phyloP scores from a whole-genome alignment of 2,888 invertebrate species.

The Oscheius onirici region DNA sequence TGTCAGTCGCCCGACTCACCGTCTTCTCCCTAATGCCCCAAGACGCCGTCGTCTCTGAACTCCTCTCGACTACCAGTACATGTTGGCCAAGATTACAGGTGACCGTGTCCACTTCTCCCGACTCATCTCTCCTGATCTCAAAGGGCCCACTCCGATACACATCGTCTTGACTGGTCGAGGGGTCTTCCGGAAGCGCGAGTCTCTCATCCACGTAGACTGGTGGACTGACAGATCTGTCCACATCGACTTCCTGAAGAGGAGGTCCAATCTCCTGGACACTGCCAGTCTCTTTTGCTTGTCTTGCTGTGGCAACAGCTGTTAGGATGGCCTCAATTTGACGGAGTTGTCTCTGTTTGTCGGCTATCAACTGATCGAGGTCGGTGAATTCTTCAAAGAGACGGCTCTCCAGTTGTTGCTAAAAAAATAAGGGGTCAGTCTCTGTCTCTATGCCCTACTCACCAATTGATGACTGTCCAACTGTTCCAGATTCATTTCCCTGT shows the following conservation, averaged over 20 bases:
- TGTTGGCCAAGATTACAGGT: neutral
- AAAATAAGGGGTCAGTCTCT: too few relatives aligned
- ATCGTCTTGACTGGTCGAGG: neutral
- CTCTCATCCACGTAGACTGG: slow-evolving; percentile 6
- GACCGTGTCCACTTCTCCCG: neutral
- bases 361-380: slow-evolving; percentile 15
- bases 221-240: slow-evolving; percentile 6
- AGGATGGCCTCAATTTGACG: slow-evolving; percentile 7
- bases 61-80: slow-evolving; percentile 1
- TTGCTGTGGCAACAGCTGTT: neutral
- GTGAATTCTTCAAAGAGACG: slow-evolving; percentile 26
- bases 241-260: slow-evolving; percentile 2
- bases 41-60: neutral
- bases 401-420: slow-evolving; percentile 15
- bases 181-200: neutral
- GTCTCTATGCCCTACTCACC: neutral
- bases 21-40: slow-evolving; percentile 11
- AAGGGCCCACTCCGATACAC: slow-evolving; percentile 14
- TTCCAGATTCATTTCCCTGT: neutral
- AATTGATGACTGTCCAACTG: slow-evolving; percentile 5
- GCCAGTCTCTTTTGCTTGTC: neutral
- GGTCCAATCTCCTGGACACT: neutral
- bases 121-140: slow-evolving; percentile 14
- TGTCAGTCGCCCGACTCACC: neutral
- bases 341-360: slow-evolving; percentile 11